These are phyloP conservation scores for Drosophila rellima DNA, from an alignment of 2,888 invertebrate genomes.

Conservation along the genomic window DNA sequence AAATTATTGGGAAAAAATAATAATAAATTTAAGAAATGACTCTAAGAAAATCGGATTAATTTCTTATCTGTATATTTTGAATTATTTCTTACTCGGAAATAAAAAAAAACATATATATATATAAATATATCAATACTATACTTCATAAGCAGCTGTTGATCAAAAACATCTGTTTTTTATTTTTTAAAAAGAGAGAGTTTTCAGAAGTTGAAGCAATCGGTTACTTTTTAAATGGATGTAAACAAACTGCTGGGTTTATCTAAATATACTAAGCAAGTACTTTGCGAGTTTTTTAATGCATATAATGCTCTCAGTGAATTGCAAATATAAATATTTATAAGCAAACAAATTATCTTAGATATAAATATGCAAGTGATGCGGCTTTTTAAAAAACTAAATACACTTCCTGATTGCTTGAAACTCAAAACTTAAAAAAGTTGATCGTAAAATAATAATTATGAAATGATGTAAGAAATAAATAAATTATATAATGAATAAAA, in stretches of 20 bases:
- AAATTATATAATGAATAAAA: too few species aligned
- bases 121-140: background rate
- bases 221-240: background rate
- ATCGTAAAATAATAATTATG: too few species aligned
- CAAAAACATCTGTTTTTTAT: background rate
- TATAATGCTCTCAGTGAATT: background rate
- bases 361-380: background rate
- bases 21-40: background rate
- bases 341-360: background rate
- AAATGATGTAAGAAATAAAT: too few species aligned
- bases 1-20: background rate
- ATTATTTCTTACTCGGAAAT: background rate
- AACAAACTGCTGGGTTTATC: background rate
- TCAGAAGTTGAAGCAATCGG: background rate
- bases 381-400: background rate
- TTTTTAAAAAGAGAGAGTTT: too few species aligned
- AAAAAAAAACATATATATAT: background rate
- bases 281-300: background rate
- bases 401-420: background rate
- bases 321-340: slow-evolving; percentile 1
- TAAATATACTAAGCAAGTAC: background rate
- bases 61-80: background rate
- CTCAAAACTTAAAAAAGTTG: background rate
- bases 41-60: background rate
- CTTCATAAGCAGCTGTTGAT: background rate